Evolutionary conservation across 2,113 vertebrate species (phyloP).

Genomic region (Cathartes aura): DNA sequence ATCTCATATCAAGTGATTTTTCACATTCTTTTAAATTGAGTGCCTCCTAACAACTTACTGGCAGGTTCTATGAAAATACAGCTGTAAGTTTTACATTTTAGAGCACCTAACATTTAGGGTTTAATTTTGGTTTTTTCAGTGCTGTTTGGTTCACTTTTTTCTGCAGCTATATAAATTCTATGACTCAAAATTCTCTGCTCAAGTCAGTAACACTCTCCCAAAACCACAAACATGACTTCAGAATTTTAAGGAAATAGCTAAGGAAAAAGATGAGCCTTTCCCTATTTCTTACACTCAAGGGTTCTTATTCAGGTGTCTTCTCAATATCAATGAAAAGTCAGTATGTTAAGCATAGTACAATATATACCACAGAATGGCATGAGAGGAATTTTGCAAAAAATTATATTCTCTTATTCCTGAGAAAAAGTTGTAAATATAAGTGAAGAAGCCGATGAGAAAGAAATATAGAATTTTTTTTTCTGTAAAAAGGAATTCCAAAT

Average conservation of each 20-base stretch:
- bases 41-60: not conserved
- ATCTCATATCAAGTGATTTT: not conserved
- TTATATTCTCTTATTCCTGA: not conserved
- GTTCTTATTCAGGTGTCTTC: not conserved
- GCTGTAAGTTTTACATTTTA: not conserved
- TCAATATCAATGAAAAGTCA: not conserved
- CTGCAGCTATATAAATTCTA: not conserved
- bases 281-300: not conserved
- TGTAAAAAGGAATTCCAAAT: conserved; percentile 46
- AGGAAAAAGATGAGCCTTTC: not conserved
- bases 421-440: not conserved
- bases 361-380: not conserved
- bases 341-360: not conserved
- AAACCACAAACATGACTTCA: not conserved
- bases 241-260: not conserved
- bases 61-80: not conserved
- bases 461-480: not conserved
- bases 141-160: not conserved
- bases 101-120: not conserved
- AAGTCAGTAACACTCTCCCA: not conserved
- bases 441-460: not conserved
- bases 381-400: not conserved
- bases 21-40: not conserved
- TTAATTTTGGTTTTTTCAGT: not conserved
- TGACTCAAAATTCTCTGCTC: not conserved